Evolutionary conservation across 2,113 vertebrate genomes (phyloP).

Genomic region (Bos javanicus): DNA sequence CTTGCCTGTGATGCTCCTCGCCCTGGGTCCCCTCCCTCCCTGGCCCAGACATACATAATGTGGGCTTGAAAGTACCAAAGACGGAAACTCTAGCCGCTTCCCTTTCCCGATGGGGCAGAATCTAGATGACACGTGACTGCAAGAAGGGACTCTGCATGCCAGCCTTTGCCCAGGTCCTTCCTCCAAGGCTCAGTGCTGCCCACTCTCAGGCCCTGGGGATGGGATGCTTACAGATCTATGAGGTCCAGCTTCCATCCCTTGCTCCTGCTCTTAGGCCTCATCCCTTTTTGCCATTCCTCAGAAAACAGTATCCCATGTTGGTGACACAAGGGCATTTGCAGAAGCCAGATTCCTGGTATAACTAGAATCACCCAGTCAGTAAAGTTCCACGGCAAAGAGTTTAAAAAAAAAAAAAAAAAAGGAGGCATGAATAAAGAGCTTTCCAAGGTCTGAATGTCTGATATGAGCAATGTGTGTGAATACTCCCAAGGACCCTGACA

Average conservation of each 20-base stretch:
- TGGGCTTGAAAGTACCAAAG: background rate
- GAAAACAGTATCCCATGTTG: background rate
- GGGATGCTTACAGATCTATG: background rate
- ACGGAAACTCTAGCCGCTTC: background rate
- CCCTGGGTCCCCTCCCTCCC: background rate
- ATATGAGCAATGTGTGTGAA: background rate
- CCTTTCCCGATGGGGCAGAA: background rate
- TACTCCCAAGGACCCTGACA: background rate
- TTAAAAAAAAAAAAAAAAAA: background rate
- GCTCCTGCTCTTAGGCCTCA: background rate
- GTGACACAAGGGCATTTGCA: background rate
- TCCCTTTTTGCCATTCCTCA: background rate
- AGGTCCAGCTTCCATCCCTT: background rate
- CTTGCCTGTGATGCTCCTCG: background rate
- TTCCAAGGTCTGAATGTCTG: background rate
- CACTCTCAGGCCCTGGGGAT: background rate
- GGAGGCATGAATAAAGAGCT: background rate
- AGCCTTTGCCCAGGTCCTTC: background rate
- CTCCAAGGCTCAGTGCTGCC: background rate
- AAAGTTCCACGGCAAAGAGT: background rate
- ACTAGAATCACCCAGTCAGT: background rate
- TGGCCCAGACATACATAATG: background rate
- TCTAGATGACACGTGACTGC: accelerated
- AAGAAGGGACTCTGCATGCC: background rate
- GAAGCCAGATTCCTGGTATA: background rate